Evolutionary conservation across 2,797 vertebrate genomes (phyloP).

Genomic region (Dipus sagitta): DNA sequence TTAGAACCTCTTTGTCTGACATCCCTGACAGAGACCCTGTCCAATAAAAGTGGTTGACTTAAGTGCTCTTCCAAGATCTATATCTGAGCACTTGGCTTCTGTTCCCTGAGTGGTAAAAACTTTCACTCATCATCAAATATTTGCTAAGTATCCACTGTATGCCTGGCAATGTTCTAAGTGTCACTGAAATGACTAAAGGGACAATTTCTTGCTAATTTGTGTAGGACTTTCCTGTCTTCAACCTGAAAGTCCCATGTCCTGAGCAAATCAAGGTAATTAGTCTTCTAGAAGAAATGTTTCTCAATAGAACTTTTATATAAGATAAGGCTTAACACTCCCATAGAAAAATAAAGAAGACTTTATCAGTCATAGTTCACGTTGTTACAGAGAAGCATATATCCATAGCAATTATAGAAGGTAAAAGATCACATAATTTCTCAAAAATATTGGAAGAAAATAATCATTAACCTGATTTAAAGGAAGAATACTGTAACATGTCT

Average conservation of each 20-base stretch:
- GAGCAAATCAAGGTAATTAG: background rate
- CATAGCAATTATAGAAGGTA: background rate
- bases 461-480: background rate
- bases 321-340: background rate
- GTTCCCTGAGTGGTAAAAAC: background rate
- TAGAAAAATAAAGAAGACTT: background rate
- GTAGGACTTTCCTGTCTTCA: background rate
- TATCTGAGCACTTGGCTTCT: background rate
- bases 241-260: background rate
- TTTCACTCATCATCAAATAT: background rate
- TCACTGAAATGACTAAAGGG: background rate
- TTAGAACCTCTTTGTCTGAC: background rate
- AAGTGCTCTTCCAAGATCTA: background rate
- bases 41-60: background rate
- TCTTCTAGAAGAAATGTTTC: background rate
- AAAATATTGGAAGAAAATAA: background rate
- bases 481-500: background rate
- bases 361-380: background rate
- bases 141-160: background rate
- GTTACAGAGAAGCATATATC: background rate
- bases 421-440: background rate
- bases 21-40: background rate
- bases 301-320: background rate
- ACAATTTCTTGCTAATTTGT: background rate
- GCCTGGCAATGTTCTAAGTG: background rate